Evolutionary conservation across 2,113 vertebrate genomes (phyloP).

Genomic region (Centropus bengalensis): DNA sequence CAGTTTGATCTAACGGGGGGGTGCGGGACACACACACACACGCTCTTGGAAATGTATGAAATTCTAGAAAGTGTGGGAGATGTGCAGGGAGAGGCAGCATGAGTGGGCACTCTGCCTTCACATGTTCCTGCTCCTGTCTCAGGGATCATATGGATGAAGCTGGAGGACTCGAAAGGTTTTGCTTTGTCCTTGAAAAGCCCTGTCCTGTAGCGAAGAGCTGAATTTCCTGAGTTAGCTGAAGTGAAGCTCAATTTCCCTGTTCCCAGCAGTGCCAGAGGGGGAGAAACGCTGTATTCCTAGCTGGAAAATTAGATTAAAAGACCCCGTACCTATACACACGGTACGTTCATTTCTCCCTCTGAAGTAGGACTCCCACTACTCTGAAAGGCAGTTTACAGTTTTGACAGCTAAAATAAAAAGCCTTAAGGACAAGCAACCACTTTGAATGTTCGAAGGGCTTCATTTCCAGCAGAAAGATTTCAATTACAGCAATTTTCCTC

Average conservation of each 20-base stretch:
- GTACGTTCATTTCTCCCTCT: slow-evolving; percentile 11
- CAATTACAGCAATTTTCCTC: slow-evolving; percentile 70
- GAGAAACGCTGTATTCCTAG: slow-evolving; percentile 42
- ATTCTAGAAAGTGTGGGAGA: slow-evolving; percentile 24
- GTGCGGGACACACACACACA: too few relatives aligned
- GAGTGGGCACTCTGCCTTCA: not conserved
- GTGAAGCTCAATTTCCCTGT: slow-evolving; percentile 1
- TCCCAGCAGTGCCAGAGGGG: not conserved
- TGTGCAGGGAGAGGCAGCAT: not conserved
- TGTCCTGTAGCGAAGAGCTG: not conserved
- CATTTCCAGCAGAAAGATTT: slow-evolving; percentile 68
- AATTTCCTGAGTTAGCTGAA: not conserved
- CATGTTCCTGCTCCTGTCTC: not conserved
- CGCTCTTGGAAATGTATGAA: not conserved
- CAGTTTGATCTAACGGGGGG: not conserved
- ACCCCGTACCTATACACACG: not conserved
- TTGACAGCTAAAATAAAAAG: slow-evolving; percentile 71
- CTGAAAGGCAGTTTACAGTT: slow-evolving; percentile 60
- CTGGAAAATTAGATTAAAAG: slow-evolving; percentile 60
- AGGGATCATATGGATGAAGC: not conserved
- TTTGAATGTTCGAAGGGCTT: slow-evolving; percentile 60
- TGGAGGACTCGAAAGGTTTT: slow-evolving; percentile 25
- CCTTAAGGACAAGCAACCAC: slow-evolving; percentile 62
- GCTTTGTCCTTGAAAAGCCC: slow-evolving; percentile 27
- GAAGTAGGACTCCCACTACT: not conserved